phyloP scores from a whole-genome alignment of 2,797 vertebrate genomes.

The Momotus momota region DNA sequence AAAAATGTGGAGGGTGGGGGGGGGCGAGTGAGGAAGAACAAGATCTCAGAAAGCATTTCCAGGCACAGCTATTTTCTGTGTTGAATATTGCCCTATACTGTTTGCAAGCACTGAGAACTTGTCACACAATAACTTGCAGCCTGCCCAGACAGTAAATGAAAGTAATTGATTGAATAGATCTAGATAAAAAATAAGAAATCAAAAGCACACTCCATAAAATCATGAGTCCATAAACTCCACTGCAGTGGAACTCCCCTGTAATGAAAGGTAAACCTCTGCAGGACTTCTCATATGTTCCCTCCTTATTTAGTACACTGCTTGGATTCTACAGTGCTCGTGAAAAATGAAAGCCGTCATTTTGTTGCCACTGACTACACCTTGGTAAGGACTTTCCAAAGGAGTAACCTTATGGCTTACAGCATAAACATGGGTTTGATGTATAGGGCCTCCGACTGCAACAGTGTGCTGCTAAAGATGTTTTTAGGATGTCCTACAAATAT shows the following conservation, averaged over 20 bases:
- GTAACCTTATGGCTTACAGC: neutral
- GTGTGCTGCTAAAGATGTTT: constrained; percentile 31
- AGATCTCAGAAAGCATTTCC: neutral
- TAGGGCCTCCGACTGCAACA: neutral
- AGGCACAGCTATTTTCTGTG: neutral
- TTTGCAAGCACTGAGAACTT: neutral
- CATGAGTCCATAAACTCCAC: constrained; percentile 59
- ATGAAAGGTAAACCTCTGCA: constrained; percentile 47
- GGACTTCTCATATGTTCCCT: neutral
- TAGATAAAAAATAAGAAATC: constrained; percentile 22
- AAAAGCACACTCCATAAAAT: constrained; percentile 47
- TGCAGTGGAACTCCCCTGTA: constrained; percentile 29
- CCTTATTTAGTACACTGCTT: constrained; percentile 39
- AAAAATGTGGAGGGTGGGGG: neutral
- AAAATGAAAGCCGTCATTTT: constrained; percentile 16
- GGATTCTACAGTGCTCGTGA: constrained; percentile 32
- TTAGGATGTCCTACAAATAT: constrained; percentile 48
- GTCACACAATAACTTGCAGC: neutral
- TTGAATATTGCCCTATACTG: neutral
- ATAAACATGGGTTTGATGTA: constrained; percentile 59
- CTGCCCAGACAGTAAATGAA: constrained; percentile 30
- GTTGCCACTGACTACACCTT: neutral
- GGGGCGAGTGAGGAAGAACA: neutral
- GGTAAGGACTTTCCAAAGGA: constrained; percentile 42
- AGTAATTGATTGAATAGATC: constrained; percentile 23